These are phyloP conservation scores for Turnix velox DNA, from an alignment of 2,113 vertebrate genomes.

Conservation along the genomic window DNA sequence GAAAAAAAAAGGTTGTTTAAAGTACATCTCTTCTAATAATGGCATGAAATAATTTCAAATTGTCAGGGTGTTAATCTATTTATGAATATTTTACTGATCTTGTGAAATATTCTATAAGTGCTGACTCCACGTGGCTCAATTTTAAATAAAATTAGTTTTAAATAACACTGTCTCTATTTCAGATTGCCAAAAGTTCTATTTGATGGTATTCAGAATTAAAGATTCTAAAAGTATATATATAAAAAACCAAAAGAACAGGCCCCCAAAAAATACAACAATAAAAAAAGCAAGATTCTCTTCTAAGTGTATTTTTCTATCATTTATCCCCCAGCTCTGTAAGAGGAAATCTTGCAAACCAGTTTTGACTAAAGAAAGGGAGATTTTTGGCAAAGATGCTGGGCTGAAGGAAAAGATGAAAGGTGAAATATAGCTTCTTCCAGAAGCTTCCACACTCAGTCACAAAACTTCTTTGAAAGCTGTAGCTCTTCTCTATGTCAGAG, in stretches of 20 bases:
- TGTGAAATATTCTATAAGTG: not conserved
- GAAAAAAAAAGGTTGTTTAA: not conserved
- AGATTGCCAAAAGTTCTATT: constrained; percentile 66
- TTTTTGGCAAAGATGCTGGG: constrained; percentile 46
- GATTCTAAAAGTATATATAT: not conserved
- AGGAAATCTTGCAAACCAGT: constrained; percentile 57
- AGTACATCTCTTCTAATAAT: not conserved
- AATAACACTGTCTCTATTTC: constrained; percentile 54
- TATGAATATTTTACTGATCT: constrained; percentile 29
- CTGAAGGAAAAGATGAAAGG: constrained; percentile 36
- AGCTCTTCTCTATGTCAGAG: not conserved
- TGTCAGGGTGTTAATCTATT: not conserved
- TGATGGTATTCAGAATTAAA: constrained; percentile 68
- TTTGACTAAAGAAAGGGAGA: constrained; percentile 60
- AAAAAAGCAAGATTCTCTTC: constrained; percentile 24
- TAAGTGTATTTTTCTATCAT: constrained; percentile 15
- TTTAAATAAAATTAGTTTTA: constrained; percentile 44
- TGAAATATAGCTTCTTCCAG: constrained; percentile 15
- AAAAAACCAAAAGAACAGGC: not conserved
- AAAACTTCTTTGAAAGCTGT: not conserved
- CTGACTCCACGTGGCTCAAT: not conserved
- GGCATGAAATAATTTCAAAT: not conserved
- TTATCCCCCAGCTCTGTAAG: constrained; percentile 38
- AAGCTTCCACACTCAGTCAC: not conserved
- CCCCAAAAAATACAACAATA: not conserved